Base-by-base conservation (phyloP, 2,888 invertebrate genomes). In the Neoitamus cyanurus region DNA sequence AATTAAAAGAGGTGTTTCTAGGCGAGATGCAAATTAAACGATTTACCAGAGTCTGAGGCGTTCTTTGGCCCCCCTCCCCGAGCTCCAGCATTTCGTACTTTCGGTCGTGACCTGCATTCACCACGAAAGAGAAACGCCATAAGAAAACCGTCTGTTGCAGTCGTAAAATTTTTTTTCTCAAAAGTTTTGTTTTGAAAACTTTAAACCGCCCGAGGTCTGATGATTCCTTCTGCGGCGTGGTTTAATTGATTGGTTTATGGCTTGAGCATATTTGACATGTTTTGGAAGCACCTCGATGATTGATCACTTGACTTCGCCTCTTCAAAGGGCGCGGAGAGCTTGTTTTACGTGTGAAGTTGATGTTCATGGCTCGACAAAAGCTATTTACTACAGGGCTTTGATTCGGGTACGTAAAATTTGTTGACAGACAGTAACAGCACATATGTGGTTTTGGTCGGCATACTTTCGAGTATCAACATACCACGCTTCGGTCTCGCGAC, bases 1-100 rank as follows among this genome's bases (percentile, higher is more conserved):
- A 73, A 73, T 73, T 73, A 73, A 73, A 73, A 73, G 36, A 34
- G 31, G 58, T 58, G 58, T 58, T 58, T 20, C 58, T 58, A 58
- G 58, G 25, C 58, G 25, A 58, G 58, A 58, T 58, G 58, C 25
- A 58, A 58, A 58, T 58, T 58, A 58, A 58, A 58, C 58, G 20
- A 58, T 58, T 58, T 58, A 42, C 42, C n/a, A n/a, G 42, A 42
- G 4, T 1, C 5, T 42, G 42, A n/a, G n/a, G n/a, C 3, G 42
- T n/a, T n/a, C n/a, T 36, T 36, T 6, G 7, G 7, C 20, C 15
- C 20, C 11, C 15, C 11, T 73, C 15, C 20, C 36, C 20, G 68
- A 70, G 20, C 73, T 13, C 1, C 34, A 36, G 36, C 13, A 36
- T 34, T 36, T 73, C 9, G 15, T 9, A 31, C 31, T 72, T 15